A percentile compares a stretch with the other conserved stretches of the same genome.
phyloP scores from a whole-genome alignment of 1,140 invertebrate genomes.

The Aricia agestis region DNA sequence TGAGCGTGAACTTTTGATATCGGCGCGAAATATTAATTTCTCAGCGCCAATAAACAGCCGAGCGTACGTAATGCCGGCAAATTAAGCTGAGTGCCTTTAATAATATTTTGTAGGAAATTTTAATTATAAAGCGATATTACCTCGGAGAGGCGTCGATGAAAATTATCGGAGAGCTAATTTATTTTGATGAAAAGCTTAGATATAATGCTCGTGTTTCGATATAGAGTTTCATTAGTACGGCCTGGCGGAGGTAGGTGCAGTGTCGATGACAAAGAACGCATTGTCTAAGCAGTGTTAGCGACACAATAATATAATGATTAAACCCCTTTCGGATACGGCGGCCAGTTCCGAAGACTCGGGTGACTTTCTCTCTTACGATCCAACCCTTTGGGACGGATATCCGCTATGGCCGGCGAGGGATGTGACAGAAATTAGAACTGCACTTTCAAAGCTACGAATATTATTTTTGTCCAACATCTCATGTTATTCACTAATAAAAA shows the following conservation, averaged over 20 bases:
- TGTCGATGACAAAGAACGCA: background rate
- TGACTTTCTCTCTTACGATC: background rate
- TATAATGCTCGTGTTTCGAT: constrained; percentile 20
- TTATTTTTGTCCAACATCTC: background rate
- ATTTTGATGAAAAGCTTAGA: constrained; percentile 41
- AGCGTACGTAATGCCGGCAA: constrained; percentile 69
- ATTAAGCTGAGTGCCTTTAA: constrained; percentile 72
- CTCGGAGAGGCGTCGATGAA: constrained; percentile 41
- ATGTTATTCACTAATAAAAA: too few relatives aligned
- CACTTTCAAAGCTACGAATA: background rate
- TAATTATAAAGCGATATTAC: constrained; percentile 60
- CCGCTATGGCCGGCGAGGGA: background rate
- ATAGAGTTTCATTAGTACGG: constrained; percentile 1
- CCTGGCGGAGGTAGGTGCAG: constrained; percentile 5
- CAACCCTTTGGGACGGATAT: background rate
- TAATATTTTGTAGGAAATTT: constrained; percentile 67
- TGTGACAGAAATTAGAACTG: background rate
- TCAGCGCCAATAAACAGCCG: constrained; percentile 64
- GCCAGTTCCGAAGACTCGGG: background rate
- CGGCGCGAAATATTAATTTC: constrained; percentile 75
- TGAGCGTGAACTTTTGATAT: constrained; percentile 74
- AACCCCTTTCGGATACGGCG: background rate
- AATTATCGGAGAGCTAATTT: constrained; percentile 51
- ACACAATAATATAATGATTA: background rate
- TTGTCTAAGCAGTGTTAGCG: background rate